phyloP scores from a whole-genome alignment of 2,888 invertebrate genomes.

The Oxycera nigricornis region DNA sequence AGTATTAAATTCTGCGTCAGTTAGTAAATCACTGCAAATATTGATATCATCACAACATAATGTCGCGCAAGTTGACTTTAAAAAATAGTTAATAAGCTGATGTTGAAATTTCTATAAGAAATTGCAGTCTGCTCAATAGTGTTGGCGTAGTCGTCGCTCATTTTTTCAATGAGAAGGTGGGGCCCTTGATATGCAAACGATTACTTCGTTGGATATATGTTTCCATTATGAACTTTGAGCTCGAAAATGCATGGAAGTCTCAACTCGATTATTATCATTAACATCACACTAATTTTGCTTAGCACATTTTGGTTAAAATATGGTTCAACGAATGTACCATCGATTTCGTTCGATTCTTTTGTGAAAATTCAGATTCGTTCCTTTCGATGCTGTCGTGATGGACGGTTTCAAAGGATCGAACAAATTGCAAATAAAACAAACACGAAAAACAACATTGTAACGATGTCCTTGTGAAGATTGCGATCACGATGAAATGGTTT shows the following conservation, averaged over 20 bases:
- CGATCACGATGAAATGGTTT: conserved; percentile 60
- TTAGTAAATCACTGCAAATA: no score
- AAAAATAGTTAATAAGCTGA: no score
- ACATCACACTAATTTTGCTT: background rate
- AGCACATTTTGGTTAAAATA: background rate
- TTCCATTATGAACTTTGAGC: background rate
- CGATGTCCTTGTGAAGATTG: conserved; percentile 55
- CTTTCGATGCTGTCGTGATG: background rate
- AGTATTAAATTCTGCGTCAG: no score
- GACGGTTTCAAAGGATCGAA: conserved; percentile 59
- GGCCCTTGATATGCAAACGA: conserved; percentile 9
- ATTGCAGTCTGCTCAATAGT: background rate
- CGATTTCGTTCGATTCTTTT: background rate
- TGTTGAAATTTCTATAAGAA: background rate
- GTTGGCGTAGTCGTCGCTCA: background rate
- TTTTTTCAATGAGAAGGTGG: background rate
- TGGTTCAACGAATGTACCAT: background rate
- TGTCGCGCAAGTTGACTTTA: no score
- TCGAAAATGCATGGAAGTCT: background rate
- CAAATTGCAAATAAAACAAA: conserved; percentile 59
- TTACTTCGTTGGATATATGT: background rate
- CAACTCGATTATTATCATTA: background rate
- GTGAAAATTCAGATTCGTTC: background rate
- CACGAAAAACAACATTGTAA: conserved; percentile 53
- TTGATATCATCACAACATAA: no score